Conservation (phyloP, 1,140 invertebrate genomes). For the Drosophila biarmipes region DNA sequence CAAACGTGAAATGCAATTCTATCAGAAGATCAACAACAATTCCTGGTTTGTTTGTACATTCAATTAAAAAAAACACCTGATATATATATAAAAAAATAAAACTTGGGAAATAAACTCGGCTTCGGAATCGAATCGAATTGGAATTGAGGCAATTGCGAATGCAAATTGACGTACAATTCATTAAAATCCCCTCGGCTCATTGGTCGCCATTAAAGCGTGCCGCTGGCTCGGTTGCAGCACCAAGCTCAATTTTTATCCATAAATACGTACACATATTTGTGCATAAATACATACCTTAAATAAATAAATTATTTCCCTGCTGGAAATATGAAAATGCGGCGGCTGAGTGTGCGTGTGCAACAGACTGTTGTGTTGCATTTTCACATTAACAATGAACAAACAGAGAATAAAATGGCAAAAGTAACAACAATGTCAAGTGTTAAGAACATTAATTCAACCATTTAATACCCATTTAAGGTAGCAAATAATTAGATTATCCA, state of each 20-base stretch:
- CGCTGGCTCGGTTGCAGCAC: slow-evolving; percentile 32
- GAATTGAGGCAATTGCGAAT: slow-evolving; percentile 63
- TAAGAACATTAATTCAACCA: neutral
- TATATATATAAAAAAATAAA: slow-evolving; percentile 4
- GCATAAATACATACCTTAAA: slow-evolving; percentile 35
- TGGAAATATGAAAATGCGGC: slow-evolving; percentile 33
- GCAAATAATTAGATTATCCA: neutral
- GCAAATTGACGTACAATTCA: slow-evolving; percentile 75
- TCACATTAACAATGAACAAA: slow-evolving; percentile 20
- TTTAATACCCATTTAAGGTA: neutral
- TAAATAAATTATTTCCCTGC: slow-evolving; percentile 38
- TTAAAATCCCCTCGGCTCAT: slow-evolving; percentile 69
- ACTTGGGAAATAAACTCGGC: slow-evolving; percentile 23
- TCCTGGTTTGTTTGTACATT: slow-evolving; percentile 53
- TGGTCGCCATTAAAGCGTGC: slow-evolving; percentile 63
- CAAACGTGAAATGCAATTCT: slow-evolving; percentile 50
- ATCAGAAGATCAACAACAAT: slow-evolving; percentile 49
- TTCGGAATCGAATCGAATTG: slow-evolving; percentile 51
- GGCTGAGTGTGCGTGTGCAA: slow-evolving; percentile 13
- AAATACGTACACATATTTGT: slow-evolving; percentile 19
- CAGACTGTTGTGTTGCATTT: slow-evolving; percentile 4
- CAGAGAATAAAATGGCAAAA: slow-evolving; percentile 10
- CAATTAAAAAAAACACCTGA: slow-evolving; percentile 54
- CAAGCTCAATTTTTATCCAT: slow-evolving; percentile 30
- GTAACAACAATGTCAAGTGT: neutral